These are phyloP conservation scores for Abrostola tripartita DNA, from an alignment of 2,888 invertebrate genomes.

Conservation along the genomic window DNA sequence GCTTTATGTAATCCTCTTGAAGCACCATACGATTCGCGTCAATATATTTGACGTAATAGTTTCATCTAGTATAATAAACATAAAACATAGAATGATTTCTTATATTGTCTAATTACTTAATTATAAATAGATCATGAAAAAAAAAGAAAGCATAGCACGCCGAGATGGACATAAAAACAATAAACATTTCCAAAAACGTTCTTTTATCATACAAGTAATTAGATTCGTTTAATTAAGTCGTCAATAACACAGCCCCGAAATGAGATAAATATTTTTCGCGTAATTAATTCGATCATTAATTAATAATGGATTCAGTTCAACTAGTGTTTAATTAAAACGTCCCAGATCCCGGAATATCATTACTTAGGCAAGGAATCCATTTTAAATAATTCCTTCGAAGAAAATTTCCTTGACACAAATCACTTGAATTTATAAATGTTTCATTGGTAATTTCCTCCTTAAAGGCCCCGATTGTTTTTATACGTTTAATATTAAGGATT, in stretches of 20 bases:
- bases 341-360: conserved; percentile 35
- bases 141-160: too few species aligned
- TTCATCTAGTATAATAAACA: conserved; percentile 24
- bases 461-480: conserved; percentile 22
- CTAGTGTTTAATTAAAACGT: conserved; percentile 60
- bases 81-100: too few species aligned
- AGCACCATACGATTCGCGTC: conserved; percentile 34
- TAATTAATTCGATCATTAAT: conserved; percentile 48
- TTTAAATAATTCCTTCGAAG: conserved; percentile 49
- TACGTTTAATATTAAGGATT: conserved; percentile 28
- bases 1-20: conserved; percentile 45
- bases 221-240: conserved; percentile 8
- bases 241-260: conserved; percentile 19
- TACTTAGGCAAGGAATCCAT: conserved; percentile 46
- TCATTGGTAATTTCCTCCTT: conserved; percentile 25
- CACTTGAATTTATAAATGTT: conserved; percentile 48
- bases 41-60: conserved; percentile 38
- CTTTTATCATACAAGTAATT: not conserved
- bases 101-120: too few species aligned
- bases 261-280: conserved; percentile 45
- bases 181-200: too few species aligned
- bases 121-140: too few species aligned
- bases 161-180: too few species aligned
- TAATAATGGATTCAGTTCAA: conserved; percentile 47
- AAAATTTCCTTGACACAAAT: conserved; percentile 45